Evolutionary conservation across 2,113 vertebrate species (phyloP).

Genomic region (Oreotrochilus melanogaster): DNA sequence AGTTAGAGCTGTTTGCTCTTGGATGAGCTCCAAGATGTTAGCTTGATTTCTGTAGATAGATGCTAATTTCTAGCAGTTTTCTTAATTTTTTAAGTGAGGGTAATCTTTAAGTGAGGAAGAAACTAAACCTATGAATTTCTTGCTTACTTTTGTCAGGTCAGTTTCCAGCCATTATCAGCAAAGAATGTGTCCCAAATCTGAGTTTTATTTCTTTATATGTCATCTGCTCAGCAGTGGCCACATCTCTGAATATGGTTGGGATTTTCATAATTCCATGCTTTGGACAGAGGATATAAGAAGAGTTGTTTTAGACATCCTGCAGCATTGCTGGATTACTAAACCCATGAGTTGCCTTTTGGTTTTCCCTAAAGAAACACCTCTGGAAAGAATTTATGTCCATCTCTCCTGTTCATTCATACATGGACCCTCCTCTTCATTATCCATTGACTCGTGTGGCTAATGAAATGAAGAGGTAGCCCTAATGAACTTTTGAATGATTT

Average conservation of each 20-base stretch:
- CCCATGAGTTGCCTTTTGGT: not conserved
- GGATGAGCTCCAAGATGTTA: not conserved
- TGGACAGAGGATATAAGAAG: not conserved
- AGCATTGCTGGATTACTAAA: not conserved
- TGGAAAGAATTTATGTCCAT: not conserved
- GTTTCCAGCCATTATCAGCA: not conserved
- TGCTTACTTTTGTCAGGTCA: not conserved
- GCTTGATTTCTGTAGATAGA: not conserved
- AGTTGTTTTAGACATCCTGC: not conserved
- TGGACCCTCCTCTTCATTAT: not conserved
- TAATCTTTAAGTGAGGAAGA: not conserved
- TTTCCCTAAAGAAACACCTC: not conserved
- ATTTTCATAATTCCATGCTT: not conserved
- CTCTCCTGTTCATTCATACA: not conserved
- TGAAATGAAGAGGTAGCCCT: not conserved
- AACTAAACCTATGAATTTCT: not conserved
- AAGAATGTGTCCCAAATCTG: not conserved
- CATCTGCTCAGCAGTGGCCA: not conserved
- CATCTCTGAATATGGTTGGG: no score
- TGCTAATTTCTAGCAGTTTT: not conserved
- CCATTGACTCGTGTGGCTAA: not conserved
- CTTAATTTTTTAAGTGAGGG: not conserved
- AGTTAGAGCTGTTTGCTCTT: not conserved
- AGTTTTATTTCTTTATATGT: not conserved
- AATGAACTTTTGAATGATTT: not conserved